These are phyloP conservation scores for Omphaloscelis lunosa DNA, from an alignment of 2,888 invertebrate species.

Conservation along the genomic window DNA sequence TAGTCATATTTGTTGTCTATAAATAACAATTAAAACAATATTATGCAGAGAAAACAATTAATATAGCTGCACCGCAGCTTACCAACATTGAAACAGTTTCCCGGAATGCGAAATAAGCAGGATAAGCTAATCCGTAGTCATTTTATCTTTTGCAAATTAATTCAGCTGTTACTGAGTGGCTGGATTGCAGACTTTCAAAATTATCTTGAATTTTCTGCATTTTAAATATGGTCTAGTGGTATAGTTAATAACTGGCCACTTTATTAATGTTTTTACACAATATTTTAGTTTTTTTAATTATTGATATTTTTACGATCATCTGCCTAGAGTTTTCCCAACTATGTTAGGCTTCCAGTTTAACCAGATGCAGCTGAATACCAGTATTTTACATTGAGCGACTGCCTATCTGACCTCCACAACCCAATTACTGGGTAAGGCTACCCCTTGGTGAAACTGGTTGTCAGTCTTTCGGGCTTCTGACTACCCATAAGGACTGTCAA, in stretches of 20 bases:
- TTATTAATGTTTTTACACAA: background rate
- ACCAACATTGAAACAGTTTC: slow-evolving; percentile 18
- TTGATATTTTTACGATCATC: no score
- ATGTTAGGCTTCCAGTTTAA: no score
- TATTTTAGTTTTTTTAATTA: background rate
- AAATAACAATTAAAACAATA: background rate
- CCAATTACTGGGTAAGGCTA: no score
- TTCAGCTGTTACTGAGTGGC: slow-evolving; percentile 21
- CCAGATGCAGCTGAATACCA: no score
- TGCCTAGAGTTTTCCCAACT: no score
- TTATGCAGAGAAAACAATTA: slow-evolving; percentile 12
- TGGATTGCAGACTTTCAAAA: slow-evolving; percentile 34
- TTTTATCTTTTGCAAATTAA: slow-evolving; percentile 45
- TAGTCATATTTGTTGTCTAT: background rate
- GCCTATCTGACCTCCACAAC: no score
- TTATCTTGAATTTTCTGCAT: slow-evolving; percentile 27
- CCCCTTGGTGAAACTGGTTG: no score
- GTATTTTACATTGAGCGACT: no score
- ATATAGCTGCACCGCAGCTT: slow-evolving; percentile 13
- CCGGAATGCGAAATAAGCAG: slow-evolving; percentile 37
- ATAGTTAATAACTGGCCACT: no score
- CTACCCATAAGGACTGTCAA: no score
- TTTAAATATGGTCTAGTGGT: background rate
- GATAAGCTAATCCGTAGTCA: slow-evolving; percentile 29
- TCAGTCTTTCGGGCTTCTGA: no score